Percentiles rank a stretch among this genome's conserved stretches.
Conservation (phyloP, 2,797 vertebrate genomes). For the Acrossocheilus wenchowensis region DNA sequence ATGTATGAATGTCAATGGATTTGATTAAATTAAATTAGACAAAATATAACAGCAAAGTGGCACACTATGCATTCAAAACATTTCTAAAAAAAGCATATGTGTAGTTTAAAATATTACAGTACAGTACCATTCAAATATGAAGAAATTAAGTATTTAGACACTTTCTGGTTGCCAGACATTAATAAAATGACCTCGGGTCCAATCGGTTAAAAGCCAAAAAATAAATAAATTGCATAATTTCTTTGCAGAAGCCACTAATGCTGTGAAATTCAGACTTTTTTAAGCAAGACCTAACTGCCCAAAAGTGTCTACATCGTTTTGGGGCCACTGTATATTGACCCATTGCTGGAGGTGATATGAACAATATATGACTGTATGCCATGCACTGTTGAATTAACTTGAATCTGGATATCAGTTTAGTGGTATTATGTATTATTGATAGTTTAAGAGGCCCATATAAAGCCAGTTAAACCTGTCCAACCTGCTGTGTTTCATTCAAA, state of each 20-base stretch:
- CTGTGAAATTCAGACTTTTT: neutral
- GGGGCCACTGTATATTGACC: neutral
- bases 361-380: neutral
- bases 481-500: constrained; percentile 66
- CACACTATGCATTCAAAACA: neutral
- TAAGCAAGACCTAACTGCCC: neutral
- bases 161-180: neutral
- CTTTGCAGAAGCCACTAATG: neutral
- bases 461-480: constrained; percentile 35
- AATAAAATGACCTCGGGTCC: neutral
- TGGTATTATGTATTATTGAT: neutral
- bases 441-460: constrained; percentile 17
- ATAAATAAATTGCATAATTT: neutral
- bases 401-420: neutral
- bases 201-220: neutral
- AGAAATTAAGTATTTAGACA: neutral
- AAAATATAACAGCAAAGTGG: neutral
- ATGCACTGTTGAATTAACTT: neutral
- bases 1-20: neutral
- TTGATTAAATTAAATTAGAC: neutral
- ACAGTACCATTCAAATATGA: neutral
- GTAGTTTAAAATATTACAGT: neutral
- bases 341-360: neutral
- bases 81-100: neutral
- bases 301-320: constrained; percentile 1